Percentiles rank a stretch among this genome's conserved stretches.
Evolutionary conservation across 1,140 invertebrate genomes (phyloP).

Genomic region (Platorchestia sp.): DNA sequence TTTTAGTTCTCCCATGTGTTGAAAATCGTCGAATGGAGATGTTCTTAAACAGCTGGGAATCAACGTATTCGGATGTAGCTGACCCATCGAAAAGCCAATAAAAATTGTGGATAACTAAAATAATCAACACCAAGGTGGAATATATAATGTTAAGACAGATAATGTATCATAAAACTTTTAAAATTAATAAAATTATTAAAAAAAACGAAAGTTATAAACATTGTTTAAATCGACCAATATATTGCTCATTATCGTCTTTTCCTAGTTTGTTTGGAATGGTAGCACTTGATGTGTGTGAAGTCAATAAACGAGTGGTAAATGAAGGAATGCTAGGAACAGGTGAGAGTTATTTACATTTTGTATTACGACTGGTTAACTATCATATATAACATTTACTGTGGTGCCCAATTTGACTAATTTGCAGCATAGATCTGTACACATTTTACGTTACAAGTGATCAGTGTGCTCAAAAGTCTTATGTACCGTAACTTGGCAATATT

Average conservation of each 20-base stretch:
- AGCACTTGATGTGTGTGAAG: constrained; percentile 54
- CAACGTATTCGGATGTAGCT: neutral
- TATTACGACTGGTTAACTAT: neutral
- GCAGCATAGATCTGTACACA: neutral
- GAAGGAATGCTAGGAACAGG: constrained; percentile 42
- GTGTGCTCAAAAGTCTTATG: neutral
- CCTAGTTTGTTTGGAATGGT: constrained; percentile 35
- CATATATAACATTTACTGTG: neutral
- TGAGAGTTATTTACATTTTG: neutral
- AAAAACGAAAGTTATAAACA: neutral
- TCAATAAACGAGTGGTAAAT: constrained; percentile 55
- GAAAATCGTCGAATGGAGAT: neutral
- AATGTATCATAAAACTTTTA: neutral
- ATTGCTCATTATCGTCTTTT: constrained; percentile 37
- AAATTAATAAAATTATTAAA: neutral
- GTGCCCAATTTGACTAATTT: neutral
- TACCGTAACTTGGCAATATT: neutral
- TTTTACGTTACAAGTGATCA: neutral
- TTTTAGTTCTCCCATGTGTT: neutral
- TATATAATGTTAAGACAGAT: neutral
- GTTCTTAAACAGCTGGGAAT: constrained; percentile 23
- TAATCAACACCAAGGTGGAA: neutral
- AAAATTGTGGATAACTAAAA: neutral
- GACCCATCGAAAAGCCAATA: neutral
- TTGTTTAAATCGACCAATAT: neutral